These are phyloP conservation scores for Oxyruncus cristatus DNA, from an alignment of 2,113 vertebrate species.

Conservation along the genomic window DNA sequence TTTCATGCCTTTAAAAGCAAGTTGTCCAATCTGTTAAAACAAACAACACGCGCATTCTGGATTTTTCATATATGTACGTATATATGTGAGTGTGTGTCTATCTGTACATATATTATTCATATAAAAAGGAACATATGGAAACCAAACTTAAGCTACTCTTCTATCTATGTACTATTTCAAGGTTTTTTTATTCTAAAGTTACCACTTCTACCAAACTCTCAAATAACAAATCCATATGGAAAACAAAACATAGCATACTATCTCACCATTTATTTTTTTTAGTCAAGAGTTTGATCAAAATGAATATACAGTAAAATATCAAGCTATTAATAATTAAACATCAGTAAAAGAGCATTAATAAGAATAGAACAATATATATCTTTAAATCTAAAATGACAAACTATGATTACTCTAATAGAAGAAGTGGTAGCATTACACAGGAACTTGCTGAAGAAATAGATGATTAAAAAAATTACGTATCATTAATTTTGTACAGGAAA, in stretches of 20 bases:
- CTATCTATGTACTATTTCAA: background rate
- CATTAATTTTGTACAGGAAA: background rate
- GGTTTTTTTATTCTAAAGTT: background rate
- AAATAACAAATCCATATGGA: background rate
- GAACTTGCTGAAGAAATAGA: background rate
- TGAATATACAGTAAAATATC: background rate
- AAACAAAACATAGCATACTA: background rate
- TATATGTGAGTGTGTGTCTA: accelerated
- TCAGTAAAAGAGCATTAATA: background rate
- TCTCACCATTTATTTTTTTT: background rate
- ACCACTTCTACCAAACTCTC: background rate
- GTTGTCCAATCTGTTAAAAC: slow-evolving; percentile 86
- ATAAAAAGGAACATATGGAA: background rate
- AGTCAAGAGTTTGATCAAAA: background rate
- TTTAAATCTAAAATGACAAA: background rate
- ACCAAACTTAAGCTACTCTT: background rate
- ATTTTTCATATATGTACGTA: background rate
- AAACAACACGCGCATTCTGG: background rate
- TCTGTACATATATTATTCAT: background rate
- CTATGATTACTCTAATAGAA: background rate
- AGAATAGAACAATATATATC: background rate
- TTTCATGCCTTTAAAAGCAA: slow-evolving; percentile 94
- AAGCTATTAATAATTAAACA: background rate
- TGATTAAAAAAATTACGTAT: background rate
- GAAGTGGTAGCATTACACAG: background rate